These are phyloP conservation scores for Himalopsyche phryganea DNA, from an alignment of 1,140 invertebrate genomes.

Conservation along the genomic window DNA sequence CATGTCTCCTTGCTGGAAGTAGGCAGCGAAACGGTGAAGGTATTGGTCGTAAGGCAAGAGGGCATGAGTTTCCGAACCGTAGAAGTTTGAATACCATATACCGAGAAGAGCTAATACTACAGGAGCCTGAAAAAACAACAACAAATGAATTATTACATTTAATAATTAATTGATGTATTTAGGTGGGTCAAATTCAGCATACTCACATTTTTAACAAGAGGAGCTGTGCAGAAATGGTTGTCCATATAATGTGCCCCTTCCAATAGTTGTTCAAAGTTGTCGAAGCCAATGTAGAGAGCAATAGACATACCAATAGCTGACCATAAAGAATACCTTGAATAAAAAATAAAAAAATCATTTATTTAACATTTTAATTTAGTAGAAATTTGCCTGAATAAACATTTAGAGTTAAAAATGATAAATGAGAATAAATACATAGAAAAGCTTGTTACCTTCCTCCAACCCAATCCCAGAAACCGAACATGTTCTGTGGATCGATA, in stretches of 20 bases:
- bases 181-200: not conserved
- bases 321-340: slow-evolving; percentile 82
- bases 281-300: slow-evolving; percentile 88
- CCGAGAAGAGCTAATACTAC: slow-evolving; percentile 92
- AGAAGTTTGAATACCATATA: slow-evolving; percentile 96
- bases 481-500: slow-evolving; percentile 97
- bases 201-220: slow-evolving; percentile 91
- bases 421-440: too few species aligned
- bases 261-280: slow-evolving; percentile 92
- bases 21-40: slow-evolving; percentile 96
- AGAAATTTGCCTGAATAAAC: too few species aligned
- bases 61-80: slow-evolving; percentile 91
- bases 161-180: too few species aligned
- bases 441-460: slow-evolving; percentile 76
- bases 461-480: slow-evolving; percentile 99
- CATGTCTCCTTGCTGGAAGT: slow-evolving; percentile 99
- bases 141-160: not conserved
- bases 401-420: too few species aligned
- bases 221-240: slow-evolving; percentile 85
- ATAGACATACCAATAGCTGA: slow-evolving; percentile 98
- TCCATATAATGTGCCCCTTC: slow-evolving; percentile 93
- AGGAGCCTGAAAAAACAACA: slow-evolving; percentile 67
- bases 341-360: not conserved
- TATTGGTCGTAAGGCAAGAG: slow-evolving; percentile 98
- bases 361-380: not conserved